Base-by-base conservation (phyloP, 2,113 vertebrate species). In the Sceloporus tristichus region DNA sequence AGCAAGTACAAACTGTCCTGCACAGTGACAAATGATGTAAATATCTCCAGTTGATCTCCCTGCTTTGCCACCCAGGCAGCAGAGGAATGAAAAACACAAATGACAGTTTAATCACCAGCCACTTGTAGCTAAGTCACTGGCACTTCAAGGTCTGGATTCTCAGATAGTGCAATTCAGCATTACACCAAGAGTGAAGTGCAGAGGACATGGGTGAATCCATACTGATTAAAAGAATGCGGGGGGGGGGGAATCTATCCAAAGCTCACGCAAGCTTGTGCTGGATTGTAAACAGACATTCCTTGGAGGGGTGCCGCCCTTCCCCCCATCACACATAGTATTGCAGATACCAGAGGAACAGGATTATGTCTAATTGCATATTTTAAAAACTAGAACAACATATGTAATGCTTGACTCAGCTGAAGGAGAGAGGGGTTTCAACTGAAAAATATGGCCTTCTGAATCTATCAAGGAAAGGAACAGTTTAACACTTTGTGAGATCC, bases 141-240 rank as follows among this genome's bases (percentile, higher is more conserved):
- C 48, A 66, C 16, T 68, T 73, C 73, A 7, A 53, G 0, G 19
- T 40, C 74, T 71, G 34, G 19, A 0, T 1, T 25, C 34, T n/a
- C 9, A 3, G 70, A 11, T 48, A 82, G 48, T 19, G 11, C 0
- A 0, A 9, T 65, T 7, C 38, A 70, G 10, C 71, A 82, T 66
- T 76, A 66, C 42, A 42, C 3, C 9, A 1, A 74, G 71, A 71
- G 18, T 38, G 34, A 53, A 2, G 0, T 0, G 0, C 16, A 66
- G 38, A 10, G 38, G 65, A 48, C 74, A 14, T 71, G 70, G 27
- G 13, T 1, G 56, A 65, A 68, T 40, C 59, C 29, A 38, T 18
- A 74, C 38, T 5, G 38, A 62, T 34, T 34, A 11, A 85, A 85
- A 29, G 70, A 23, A 48, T 42, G 62, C 21, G 19, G 11, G 16